Percentiles rank a stretch among this genome's conserved stretches.
phyloP scores from a whole-genome alignment of 1,140 invertebrate species.

The Aphelenchoides besseyi region DNA sequence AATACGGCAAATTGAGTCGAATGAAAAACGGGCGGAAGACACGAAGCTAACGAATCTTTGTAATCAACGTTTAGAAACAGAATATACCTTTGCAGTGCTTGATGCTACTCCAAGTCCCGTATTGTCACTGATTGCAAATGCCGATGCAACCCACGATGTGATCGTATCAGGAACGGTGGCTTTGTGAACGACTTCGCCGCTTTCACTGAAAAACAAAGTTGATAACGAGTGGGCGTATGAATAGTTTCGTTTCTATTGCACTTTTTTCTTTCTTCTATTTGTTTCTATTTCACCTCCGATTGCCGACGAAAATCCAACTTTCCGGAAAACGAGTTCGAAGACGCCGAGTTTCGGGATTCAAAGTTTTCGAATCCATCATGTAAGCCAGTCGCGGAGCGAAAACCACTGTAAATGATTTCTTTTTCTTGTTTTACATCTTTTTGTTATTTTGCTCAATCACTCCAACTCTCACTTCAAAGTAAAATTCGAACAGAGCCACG shows the following conservation, averaged over 20 bases:
- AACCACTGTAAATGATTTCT: no score
- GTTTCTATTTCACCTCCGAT: neutral
- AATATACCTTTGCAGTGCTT: slow-evolving; percentile 71
- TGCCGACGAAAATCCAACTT: slow-evolving; percentile 27
- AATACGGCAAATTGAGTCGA: slow-evolving; percentile 79
- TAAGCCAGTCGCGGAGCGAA: no score
- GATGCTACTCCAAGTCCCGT: slow-evolving; percentile 78
- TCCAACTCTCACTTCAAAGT: neutral
- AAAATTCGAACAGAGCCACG: slow-evolving; percentile 30
- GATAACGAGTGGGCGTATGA: slow-evolving; percentile 6
- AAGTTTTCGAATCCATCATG: no score
- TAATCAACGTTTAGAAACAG: slow-evolving; percentile 18
- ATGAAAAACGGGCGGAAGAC: slow-evolving; percentile 86
- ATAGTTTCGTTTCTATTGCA: no score
- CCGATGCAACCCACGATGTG: slow-evolving; percentile 85
- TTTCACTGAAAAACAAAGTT: slow-evolving; percentile 63
- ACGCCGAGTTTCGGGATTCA: no score
- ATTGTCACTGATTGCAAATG: slow-evolving; percentile 81
- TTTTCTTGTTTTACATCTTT: no score
- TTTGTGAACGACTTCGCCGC: slow-evolving; percentile 66
- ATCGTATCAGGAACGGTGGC: slow-evolving; percentile 78
- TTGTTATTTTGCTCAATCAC: no score
- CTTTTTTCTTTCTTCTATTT: neutral
- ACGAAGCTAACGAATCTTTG: slow-evolving; percentile 67
- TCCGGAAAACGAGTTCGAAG: slow-evolving; percentile 24